Percentiles rank a stretch among this genome's conserved stretches.
Conservation (phyloP, 2,888 invertebrate species). For the Rhagium mordax region DNA sequence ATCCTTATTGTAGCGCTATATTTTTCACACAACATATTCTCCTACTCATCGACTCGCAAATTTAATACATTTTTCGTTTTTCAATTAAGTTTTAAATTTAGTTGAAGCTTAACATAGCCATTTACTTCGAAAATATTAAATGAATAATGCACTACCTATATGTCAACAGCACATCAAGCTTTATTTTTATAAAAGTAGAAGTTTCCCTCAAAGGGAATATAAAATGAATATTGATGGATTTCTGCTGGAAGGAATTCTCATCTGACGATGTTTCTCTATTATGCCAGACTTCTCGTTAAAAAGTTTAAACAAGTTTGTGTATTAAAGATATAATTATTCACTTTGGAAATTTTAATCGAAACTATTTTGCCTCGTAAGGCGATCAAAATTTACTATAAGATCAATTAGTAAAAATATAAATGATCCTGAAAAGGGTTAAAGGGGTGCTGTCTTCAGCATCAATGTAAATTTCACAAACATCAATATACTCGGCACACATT, state of each 20-base stretch:
- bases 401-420: too few species aligned
- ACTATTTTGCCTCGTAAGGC: too few species aligned
- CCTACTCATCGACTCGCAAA: background rate
- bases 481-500: too few species aligned
- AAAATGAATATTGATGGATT: background rate
- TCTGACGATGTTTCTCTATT: background rate
- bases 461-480: too few species aligned
- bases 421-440: too few species aligned
- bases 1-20: constrained; percentile 2
- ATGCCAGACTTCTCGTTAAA: background rate
- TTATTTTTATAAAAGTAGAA: background rate
- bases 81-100: background rate
- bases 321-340: background rate
- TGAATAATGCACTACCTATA: background rate
- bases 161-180: background rate
- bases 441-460: too few species aligned
- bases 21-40: background rate
- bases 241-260: background rate
- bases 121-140: background rate
- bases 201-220: background rate
- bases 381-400: too few species aligned
- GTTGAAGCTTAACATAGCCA: background rate
- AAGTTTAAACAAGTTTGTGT: background rate
- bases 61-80: background rate
- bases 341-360: too few species aligned